A percentile compares a stretch with the other conserved stretches of the same genome.
Conservation (phyloP, 2,113 vertebrate species). For the Willisornis vidua region DNA sequence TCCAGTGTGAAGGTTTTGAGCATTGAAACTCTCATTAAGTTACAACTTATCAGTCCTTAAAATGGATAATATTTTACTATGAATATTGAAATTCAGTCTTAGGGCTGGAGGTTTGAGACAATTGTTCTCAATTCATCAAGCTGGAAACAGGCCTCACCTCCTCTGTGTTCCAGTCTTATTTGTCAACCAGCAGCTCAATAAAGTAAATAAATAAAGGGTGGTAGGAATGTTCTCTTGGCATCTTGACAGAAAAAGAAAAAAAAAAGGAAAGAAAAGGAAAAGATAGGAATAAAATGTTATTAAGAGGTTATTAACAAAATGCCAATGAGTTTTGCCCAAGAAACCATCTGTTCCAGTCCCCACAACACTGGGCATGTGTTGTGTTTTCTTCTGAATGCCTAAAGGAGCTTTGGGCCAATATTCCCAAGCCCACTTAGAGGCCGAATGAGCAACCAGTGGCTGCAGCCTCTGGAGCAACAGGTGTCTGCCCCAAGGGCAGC, state of each 20-base stretch:
- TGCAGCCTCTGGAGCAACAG: background rate
- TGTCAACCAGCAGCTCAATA: background rate
- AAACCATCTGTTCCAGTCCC: background rate
- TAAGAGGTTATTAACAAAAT: background rate
- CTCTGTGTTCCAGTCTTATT: background rate
- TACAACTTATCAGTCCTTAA: background rate
- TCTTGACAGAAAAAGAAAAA: background rate
- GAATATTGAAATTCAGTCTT: background rate
- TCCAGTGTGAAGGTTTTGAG: background rate
- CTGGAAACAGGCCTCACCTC: background rate
- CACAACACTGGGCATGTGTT: background rate
- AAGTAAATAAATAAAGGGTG: background rate
- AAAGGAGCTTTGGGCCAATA: background rate
- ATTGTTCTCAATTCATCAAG: background rate
- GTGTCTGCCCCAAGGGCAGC: background rate
- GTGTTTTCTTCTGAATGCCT: too few relatives aligned
- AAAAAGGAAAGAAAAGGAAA: too few relatives aligned
- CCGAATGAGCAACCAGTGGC: background rate
- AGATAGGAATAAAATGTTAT: too few relatives aligned
- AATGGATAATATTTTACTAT: background rate
- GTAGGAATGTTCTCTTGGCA: background rate
- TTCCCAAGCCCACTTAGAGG: background rate
- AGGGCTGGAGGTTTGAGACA: background rate
- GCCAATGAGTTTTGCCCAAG: background rate
- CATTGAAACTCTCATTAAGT: background rate